phyloP scores from a whole-genome alignment of 1,140 invertebrate genomes.

The Pachyrhynchus sulphureomaculatus region DNA sequence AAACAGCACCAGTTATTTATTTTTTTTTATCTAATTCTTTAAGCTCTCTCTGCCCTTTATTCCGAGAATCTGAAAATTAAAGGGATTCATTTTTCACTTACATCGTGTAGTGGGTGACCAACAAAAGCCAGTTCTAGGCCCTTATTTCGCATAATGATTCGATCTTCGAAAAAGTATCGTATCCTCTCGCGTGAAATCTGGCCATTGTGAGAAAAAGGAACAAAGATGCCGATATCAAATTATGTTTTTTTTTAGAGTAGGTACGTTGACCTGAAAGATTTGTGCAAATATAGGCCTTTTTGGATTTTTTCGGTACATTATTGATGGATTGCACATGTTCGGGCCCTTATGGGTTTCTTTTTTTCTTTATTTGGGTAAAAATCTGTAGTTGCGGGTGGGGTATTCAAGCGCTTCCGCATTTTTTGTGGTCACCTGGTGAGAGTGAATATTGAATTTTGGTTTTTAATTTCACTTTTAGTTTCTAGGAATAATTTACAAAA shows the following conservation, averaged over 20 bases:
- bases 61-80: conserved; percentile 25
- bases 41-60: neutral
- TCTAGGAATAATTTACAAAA: neutral
- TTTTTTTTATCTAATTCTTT: conserved; percentile 14
- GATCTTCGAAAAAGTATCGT: conserved; percentile 28
- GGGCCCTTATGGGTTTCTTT: conserved; percentile 30
- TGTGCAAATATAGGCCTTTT: conserved; percentile 34
- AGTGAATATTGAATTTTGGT: conserved; percentile 23
- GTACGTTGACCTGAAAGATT: conserved; percentile 30
- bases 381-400: conserved; percentile 21
- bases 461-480: conserved; percentile 23
- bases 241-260: conserved; percentile 27
- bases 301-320: conserved; percentile 15
- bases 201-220: conserved; percentile 27
- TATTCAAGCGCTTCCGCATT: conserved; percentile 28
- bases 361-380: conserved; percentile 24
- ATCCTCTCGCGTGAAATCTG: conserved; percentile 33
- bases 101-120: conserved; percentile 24
- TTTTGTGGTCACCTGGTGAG: conserved; percentile 33
- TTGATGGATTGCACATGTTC: conserved; percentile 35
- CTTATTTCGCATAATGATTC: conserved; percentile 31
- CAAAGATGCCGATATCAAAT: conserved; percentile 37
- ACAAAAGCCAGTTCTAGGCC: conserved; percentile 17
- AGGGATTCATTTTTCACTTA: conserved; percentile 30
- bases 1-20: neutral